A percentile compares a stretch with the other conserved stretches of the same genome.
These are phyloP conservation scores for Phyllotreta cruciferae DNA, from an alignment of 2,888 invertebrate species.

Conservation along the genomic window DNA sequence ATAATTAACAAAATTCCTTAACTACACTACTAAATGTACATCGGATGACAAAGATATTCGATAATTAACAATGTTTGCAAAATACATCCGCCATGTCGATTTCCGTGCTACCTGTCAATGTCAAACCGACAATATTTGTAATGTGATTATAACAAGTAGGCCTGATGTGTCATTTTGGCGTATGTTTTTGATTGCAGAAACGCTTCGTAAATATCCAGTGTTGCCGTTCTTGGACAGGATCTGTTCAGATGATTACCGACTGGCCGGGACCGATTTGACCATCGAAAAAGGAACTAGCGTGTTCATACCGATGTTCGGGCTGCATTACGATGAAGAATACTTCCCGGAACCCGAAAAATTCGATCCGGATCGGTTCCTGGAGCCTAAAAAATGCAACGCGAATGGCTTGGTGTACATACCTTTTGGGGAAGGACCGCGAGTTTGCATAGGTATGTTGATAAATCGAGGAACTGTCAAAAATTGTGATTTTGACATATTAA, in stretches of 20 bases:
- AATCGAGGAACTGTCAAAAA: too few relatives aligned
- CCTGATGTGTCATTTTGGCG: neutral
- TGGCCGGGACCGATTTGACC: slow-evolving; percentile 46
- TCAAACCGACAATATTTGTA: neutral
- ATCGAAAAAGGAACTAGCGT: slow-evolving; percentile 55
- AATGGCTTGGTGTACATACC: slow-evolving; percentile 47
- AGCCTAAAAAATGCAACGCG: slow-evolving; percentile 36
- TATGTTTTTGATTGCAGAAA: slow-evolving; percentile 52
- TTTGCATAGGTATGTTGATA: slow-evolving; percentile 48
- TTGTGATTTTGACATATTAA: too few relatives aligned
- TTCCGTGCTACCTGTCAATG: too few relatives aligned
- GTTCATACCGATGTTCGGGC: slow-evolving; percentile 48
- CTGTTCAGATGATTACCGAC: slow-evolving; percentile 48
- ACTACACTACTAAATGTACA: too few relatives aligned
- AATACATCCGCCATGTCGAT: too few relatives aligned
- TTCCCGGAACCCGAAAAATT: slow-evolving; percentile 50
- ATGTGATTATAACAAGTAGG: neutral
- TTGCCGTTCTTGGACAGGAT: slow-evolving; percentile 51
- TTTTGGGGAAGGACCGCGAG: slow-evolving; percentile 50
- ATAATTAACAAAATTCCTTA: too few relatives aligned
- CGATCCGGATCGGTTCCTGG: slow-evolving; percentile 48
- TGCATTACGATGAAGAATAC: slow-evolving; percentile 49
- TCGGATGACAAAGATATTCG: too few relatives aligned
- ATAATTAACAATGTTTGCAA: too few relatives aligned
- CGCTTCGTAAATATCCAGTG: slow-evolving; percentile 58